Evolutionary conservation across 2,888 invertebrate genomes (phyloP).

Genomic region (Argyresthia albistria): DNA sequence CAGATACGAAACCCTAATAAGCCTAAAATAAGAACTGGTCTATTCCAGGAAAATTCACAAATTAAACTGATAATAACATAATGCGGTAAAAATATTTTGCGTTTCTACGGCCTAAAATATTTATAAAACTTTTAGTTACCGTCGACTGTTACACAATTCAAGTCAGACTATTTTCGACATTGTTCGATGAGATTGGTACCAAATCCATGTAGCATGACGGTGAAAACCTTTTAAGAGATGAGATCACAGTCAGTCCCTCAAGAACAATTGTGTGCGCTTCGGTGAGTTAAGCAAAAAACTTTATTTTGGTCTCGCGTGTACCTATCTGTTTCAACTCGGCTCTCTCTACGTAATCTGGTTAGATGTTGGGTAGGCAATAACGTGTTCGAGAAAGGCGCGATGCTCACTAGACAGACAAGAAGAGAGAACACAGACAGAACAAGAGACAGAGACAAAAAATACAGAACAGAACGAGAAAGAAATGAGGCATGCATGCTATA

Average conservation of each 20-base stretch:
- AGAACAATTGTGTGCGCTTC: background rate
- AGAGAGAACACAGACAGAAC: too few relatives aligned
- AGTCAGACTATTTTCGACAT: background rate
- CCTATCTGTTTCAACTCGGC: background rate
- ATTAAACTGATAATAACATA: too few relatives aligned
- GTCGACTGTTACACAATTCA: background rate
- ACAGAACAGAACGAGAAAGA: too few relatives aligned
- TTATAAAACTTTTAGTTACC: background rate
- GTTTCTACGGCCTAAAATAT: background rate
- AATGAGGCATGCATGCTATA: too few relatives aligned
- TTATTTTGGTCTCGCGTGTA: background rate
- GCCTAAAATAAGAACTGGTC: too few relatives aligned
- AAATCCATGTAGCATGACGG: slow-evolving; percentile 18
- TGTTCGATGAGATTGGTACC: background rate
- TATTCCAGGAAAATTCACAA: too few relatives aligned
- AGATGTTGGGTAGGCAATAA: background rate
- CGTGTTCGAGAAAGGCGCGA: too few relatives aligned
- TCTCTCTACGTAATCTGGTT: too few relatives aligned
- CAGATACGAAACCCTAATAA: too few relatives aligned
- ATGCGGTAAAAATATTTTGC: too few relatives aligned
- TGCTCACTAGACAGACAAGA: too few relatives aligned
- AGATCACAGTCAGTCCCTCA: slow-evolving; percentile 19
- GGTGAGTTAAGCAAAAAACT: background rate
- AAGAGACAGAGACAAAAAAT: too few relatives aligned
- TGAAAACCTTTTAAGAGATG: slow-evolving; percentile 53